Conservation (phyloP, 2,797 vertebrate species). For the Betta splendens region DNA sequence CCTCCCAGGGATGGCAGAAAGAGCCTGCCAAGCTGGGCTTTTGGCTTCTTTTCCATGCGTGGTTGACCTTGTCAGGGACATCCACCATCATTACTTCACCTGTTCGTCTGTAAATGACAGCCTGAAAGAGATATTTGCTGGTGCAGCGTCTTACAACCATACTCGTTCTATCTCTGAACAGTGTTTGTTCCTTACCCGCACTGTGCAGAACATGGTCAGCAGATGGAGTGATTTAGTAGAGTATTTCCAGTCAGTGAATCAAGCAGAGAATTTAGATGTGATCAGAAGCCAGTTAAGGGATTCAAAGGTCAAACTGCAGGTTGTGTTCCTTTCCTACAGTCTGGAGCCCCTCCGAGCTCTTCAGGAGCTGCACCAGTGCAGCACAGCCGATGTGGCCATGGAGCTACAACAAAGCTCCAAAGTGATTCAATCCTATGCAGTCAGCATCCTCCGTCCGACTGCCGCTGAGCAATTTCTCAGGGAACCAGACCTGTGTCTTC, state of each 20-base stretch:
- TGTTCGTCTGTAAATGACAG: neutral
- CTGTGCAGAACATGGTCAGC: slow-evolving; percentile 56
- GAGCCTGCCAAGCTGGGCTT: slow-evolving; percentile 64
- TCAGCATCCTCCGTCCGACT: slow-evolving; percentile 45
- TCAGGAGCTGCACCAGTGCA: slow-evolving; percentile 47
- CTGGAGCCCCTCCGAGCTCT: slow-evolving; percentile 70
- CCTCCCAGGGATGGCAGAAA: slow-evolving; percentile 53
- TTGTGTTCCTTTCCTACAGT: slow-evolving; percentile 71
- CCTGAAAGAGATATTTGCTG: slow-evolving; percentile 59
- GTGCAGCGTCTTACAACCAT: neutral
- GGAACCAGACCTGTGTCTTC: slow-evolving; percentile 15
- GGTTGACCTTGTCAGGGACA: slow-evolving; percentile 58
- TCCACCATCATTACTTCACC: slow-evolving; percentile 60
- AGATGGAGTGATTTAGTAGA: slow-evolving; percentile 66
- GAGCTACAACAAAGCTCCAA: slow-evolving; percentile 57
- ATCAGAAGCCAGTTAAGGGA: slow-evolving; percentile 58
- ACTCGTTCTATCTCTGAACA: slow-evolving; percentile 23
- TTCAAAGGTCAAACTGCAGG: slow-evolving; percentile 44
- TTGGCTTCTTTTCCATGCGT: slow-evolving; percentile 40
- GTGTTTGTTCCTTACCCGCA: slow-evolving; percentile 40
- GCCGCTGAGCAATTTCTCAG: slow-evolving; percentile 27
- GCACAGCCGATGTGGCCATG: neutral
- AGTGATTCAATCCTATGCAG: slow-evolving; percentile 55
- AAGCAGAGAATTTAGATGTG: fast-evolving
- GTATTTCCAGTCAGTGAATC: slow-evolving; percentile 54